Percentiles rank a stretch among this genome's conserved stretches.
phyloP scores from a whole-genome alignment of 2,113 vertebrate species.

The Barbus barbus region DNA sequence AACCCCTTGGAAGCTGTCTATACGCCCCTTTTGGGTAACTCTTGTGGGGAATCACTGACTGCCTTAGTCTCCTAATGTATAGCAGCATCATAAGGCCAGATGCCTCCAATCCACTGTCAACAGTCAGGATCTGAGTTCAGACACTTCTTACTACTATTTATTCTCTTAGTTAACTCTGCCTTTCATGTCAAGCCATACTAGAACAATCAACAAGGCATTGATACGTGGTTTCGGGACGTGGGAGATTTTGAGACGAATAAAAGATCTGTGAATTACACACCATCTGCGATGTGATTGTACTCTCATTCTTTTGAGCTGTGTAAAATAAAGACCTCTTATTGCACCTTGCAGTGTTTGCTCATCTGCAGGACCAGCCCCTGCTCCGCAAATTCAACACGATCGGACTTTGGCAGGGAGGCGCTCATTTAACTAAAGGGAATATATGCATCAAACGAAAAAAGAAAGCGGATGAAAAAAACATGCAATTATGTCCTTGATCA shows the following conservation, averaged over 20 bases:
- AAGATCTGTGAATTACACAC: conserved; percentile 44
- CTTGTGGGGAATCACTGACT: neutral
- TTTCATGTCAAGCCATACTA: conserved; percentile 36
- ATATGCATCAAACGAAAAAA: conserved; percentile 81
- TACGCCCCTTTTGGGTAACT: neutral
- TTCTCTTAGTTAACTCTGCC: conserved; percentile 5
- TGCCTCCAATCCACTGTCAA: conserved; percentile 37
- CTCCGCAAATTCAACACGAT: conserved; percentile 35
- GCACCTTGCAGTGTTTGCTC: conserved; percentile 59
- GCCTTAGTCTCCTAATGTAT: neutral
- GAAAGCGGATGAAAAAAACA: conserved; percentile 74
- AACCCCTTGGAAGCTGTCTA: neutral
- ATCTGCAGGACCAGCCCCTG: conserved; percentile 60
- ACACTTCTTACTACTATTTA: conserved; percentile 28
- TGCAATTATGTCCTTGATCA: conserved; percentile 78
- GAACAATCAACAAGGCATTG: conserved; percentile 15
- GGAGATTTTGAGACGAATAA: conserved; percentile 28
- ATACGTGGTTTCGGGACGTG: conserved; percentile 43
- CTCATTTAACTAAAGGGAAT: conserved; percentile 80
- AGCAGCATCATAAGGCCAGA: neutral
- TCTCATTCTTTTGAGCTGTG: conserved; percentile 14
- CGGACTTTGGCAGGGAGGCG: conserved; percentile 59
- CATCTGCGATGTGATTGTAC: conserved; percentile 45
- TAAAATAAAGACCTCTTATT: conserved; percentile 45
- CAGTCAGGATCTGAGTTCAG: conserved; percentile 31